Evolutionary conservation across 2,888 invertebrate genomes (phyloP), one percentile per base, ranked within the genome.

Genomic region (Biston betularia): DNA sequence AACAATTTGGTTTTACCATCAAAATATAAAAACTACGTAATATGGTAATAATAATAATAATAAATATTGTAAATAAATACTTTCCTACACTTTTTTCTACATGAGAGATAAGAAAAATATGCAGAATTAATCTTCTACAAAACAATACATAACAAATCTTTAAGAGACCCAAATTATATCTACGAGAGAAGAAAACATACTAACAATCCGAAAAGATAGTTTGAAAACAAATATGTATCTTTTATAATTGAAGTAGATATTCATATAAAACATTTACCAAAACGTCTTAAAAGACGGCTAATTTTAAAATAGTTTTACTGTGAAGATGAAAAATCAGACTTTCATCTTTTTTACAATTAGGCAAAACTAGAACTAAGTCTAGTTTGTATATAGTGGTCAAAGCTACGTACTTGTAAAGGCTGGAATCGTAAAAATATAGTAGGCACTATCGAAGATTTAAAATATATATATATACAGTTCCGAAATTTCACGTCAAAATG

Each of bases 241-340:
- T 24, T 38, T 38, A 44, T 33, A 40, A 45, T 53, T 49, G 52
- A 33, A 42, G 35, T 52, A 49, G 35, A 33, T 35, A 44, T 40
- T 55, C 12, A 65, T 64, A 61, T 62, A 65, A 67, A 79, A 78
- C 72, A 75, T 75, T 63, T 74, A 79, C 69, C 60, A 74, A 75
- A 77, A 77, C 69, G 58, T 75, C 74, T 72, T 77, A 76, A 76
- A 79, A 74, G 69, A 75, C 75, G 56, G 58, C 64, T 76, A 65
- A 64, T 66, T 71, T 73, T 75, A 69, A 70, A 74, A 75, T 71
- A 77, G 78, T 75, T 76, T 55, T 79, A 79, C 73, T 75, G 74
- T 79, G 74, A 72, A 77, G 77, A 79, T 80, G 79, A 80, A 79
- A 73, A 73, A 81, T 83, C 84, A 83, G 83, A 82, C 84, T 81